These are phyloP conservation scores for Corvus moneduloides DNA, from an alignment of 2,113 vertebrate species.

Conservation along the genomic window DNA sequence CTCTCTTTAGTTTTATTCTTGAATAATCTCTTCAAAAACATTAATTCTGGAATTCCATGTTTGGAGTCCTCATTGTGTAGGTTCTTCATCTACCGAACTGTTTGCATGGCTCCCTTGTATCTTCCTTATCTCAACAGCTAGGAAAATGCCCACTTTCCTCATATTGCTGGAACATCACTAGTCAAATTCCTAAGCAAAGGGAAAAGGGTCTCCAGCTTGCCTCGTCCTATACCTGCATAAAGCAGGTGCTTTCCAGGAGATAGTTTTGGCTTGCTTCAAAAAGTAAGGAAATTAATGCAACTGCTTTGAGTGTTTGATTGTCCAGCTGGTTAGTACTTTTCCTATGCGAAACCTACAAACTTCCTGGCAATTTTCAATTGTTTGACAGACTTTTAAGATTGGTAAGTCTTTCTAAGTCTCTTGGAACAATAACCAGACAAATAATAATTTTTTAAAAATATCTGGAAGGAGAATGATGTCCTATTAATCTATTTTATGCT, in stretches of 20 bases:
- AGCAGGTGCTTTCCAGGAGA: background rate
- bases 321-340: background rate
- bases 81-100: background rate
- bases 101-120: background rate
- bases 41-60: background rate
- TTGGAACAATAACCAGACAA: background rate
- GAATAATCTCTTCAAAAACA: background rate
- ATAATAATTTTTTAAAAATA: background rate
- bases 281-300: background rate
- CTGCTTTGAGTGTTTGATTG: background rate
- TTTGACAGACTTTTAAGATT: background rate
- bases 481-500: accelerated
- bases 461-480: background rate
- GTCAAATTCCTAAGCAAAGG: background rate
- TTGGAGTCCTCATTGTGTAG: background rate
- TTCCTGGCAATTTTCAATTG: background rate
- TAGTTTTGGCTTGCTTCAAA: background rate
- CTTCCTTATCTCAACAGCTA: background rate
- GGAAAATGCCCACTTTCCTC: background rate
- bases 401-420: background rate
- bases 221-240: background rate
- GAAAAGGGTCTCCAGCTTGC: background rate
- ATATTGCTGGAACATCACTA: background rate
- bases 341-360: background rate
- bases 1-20: background rate